A percentile compares a stretch with the other conserved stretches of the same genome.
phyloP scores from a whole-genome alignment of 2,797 vertebrate species.

The Crypturellus tataupa region DNA sequence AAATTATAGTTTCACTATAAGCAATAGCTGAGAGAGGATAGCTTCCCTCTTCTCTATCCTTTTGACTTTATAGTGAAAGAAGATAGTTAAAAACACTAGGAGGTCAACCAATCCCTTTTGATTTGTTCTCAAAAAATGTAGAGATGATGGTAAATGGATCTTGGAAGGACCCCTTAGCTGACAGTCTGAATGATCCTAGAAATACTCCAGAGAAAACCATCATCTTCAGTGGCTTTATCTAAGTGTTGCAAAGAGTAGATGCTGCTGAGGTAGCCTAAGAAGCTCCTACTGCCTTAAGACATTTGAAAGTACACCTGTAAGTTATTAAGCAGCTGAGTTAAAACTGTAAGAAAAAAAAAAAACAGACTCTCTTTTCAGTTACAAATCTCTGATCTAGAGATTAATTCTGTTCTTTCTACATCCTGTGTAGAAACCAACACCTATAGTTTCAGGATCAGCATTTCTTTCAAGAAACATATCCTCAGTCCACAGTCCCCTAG shows the following conservation, averaged over 20 bases:
- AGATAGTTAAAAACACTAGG: not conserved
- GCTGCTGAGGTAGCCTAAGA: not conserved
- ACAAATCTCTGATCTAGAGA: not conserved
- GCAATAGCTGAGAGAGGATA: not conserved
- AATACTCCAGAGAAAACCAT: not conserved
- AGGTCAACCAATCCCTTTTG: not conserved
- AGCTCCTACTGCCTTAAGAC: not conserved
- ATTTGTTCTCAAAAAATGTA: not conserved
- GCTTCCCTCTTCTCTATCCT: not conserved
- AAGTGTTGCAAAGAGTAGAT: not conserved
- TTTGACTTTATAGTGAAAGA: not conserved
- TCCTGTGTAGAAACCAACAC: not conserved
- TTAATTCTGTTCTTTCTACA: not conserved
- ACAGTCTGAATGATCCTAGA: not conserved
- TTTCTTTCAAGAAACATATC: not conserved
- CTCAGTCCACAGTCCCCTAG: not conserved
- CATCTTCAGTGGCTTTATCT: not conserved
- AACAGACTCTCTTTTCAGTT: not conserved
- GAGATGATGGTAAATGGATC: not conserved
- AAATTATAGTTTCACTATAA: not conserved
- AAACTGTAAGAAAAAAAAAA: not conserved
- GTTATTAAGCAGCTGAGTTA: not conserved
- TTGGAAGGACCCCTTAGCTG: not conserved
- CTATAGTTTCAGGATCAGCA: not conserved
- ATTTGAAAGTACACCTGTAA: not conserved